phyloP scores from a whole-genome alignment of 1,140 invertebrate genomes.

The Oryctes rhinoceros region DNA sequence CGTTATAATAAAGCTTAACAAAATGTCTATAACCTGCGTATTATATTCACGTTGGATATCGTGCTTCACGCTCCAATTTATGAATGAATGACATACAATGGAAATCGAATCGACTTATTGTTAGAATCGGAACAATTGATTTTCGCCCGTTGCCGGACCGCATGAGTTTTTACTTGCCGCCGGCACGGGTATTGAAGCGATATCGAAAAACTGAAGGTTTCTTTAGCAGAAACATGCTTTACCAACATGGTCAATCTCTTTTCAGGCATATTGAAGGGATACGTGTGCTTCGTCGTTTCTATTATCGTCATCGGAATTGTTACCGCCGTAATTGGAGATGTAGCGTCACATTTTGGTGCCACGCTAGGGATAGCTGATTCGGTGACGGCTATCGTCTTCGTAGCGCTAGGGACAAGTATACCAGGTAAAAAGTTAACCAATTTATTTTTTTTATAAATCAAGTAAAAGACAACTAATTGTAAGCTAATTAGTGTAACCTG shows the following conservation, averaged over 20 bases:
- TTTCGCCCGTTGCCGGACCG: neutral
- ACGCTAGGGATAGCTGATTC: slow-evolving; percentile 96
- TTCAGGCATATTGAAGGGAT: slow-evolving; percentile 84
- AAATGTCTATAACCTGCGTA: neutral
- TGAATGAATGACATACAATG: slow-evolving; percentile 15
- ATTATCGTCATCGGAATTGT: slow-evolving; percentile 94
- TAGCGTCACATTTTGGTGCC: slow-evolving; percentile 96
- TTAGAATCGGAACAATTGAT: neutral
- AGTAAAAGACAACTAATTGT: too few relatives aligned
- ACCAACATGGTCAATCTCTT: slow-evolving; percentile 41
- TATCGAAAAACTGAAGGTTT: neutral
- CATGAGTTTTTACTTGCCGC: neutral
- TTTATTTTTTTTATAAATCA: slow-evolving; percentile 20
- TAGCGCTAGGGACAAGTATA: slow-evolving; percentile 95
- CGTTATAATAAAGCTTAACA: neutral
- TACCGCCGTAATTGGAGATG: slow-evolving; percentile 95
- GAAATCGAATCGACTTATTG: slow-evolving; percentile 10
- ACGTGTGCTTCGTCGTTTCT: slow-evolving; percentile 91
- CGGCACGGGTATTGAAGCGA: neutral
- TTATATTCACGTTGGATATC: neutral
- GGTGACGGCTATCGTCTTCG: slow-evolving; percentile 96
- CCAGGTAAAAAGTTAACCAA: slow-evolving; percentile 75
- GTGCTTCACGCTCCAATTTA: slow-evolving; percentile 16
- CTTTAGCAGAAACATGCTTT: neutral
- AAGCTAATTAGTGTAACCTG: too few relatives aligned